Percentiles rank a stretch among this genome's conserved stretches.
Conservation (phyloP, 2,797 vertebrate species). For the Trachurus trachurus region DNA sequence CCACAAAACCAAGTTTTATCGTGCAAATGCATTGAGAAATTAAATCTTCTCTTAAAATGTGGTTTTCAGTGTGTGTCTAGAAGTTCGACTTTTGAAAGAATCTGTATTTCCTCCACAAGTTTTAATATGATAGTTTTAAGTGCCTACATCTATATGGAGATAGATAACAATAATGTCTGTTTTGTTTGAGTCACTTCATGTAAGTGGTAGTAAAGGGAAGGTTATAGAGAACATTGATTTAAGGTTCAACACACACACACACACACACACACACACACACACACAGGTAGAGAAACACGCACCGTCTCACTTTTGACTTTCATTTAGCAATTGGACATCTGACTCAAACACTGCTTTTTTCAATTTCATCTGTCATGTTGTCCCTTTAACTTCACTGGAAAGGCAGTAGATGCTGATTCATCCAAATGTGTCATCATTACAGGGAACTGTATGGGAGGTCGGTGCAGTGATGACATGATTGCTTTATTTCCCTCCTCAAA, state of each 20-base stretch:
- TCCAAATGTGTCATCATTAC: slow-evolving; percentile 1
- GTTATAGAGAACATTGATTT: neutral
- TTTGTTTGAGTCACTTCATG: neutral
- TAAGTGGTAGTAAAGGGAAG: neutral
- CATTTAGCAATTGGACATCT: neutral
- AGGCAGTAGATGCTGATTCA: neutral
- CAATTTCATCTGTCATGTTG: neutral
- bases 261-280: too few relatives aligned
- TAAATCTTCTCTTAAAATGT: neutral
- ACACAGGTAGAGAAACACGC: neutral
- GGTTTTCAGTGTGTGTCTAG: neutral
- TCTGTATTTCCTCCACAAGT: neutral
- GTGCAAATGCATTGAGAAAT: too few relatives aligned
- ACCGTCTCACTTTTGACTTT: neutral
- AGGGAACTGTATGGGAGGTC: neutral
- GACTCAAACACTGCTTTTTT: neutral
- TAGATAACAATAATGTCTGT: neutral
- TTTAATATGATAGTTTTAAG: neutral
- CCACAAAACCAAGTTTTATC: too few relatives aligned
- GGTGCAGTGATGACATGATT: neutral
- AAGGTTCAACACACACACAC: too few relatives aligned
- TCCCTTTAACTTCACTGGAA: neutral
- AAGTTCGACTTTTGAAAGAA: neutral
- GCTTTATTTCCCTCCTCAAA: slow-evolving; percentile 1
- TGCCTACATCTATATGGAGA: neutral